Base-by-base conservation (phyloP, 1,140 invertebrate species). In the Leptopilina boulardi region DNA sequence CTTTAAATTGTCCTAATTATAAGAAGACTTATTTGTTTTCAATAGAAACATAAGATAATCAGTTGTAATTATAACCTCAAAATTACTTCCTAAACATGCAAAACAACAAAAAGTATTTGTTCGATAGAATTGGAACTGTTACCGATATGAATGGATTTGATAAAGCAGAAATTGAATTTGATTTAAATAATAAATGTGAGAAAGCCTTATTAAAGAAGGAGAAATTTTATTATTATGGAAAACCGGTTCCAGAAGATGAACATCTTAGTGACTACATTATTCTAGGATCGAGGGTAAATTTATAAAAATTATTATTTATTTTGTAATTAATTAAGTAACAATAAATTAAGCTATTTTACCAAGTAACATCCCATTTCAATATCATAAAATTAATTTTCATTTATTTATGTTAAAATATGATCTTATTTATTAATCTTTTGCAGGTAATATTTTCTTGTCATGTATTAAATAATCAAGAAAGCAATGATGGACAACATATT, bases 371-470 rank as follows among this genome's bases (percentile, higher is more conserved):
- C n/a, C n/a, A n/a, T 44, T 66, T 9, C 59, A 34, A 47, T 72
- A 59, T 18, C 59, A 1, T 47, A 54, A 21, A 56, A 11, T 21
- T 75, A 6, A 54, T 71, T 26, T 66, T 75, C n/a, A 26, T 30
- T 73, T 71, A 34, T 34, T n/a, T n/a, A n/a, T n/a, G n/a, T n/a
- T n/a, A n/a, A n/a, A n/a, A n/a, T n/a, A n/a, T n/a, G n/a, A n/a
- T n/a, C n/a, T n/a, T n/a, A n/a, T n/a, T 73, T 15, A 3, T 47
- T 26, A 11, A 72, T 76, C 71, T 71, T 11, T 77, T 76, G 3
- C 44, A 84, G 83, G 82, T 87, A 0, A 81, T 74, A 66, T 87
- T 87, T 82, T 83, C 83, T 2, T 86, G 85, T 51, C 83, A 84
- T 54, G 44, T 73, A 4, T 77, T 84, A 18, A 72, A 83, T 42